Conservation (phyloP, 2,888 invertebrate species). For the Caenorhabditis wallacei region DNA sequence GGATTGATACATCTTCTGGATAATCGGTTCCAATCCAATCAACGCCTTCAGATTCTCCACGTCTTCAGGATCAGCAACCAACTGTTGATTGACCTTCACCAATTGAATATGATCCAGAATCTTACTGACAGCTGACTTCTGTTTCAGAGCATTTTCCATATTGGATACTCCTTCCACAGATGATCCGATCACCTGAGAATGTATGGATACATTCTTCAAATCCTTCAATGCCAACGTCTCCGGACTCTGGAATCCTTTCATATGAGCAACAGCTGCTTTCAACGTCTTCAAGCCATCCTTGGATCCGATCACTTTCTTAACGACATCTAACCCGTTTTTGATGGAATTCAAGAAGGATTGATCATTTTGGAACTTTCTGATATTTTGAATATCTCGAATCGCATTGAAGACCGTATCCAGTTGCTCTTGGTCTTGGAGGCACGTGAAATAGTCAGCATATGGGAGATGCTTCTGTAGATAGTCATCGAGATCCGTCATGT, state of each 20-base stretch:
- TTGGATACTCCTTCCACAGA: slow-evolving; percentile 1
- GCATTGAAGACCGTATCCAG: not conserved
- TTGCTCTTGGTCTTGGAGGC: not conserved
- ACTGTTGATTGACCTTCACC: not conserved
- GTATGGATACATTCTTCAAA: not conserved
- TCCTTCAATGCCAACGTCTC: not conserved
- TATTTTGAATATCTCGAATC: not conserved
- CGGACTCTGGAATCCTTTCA: not conserved
- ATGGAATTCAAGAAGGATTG: not conserved
- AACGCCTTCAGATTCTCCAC: not conserved
- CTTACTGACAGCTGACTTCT: not conserved
- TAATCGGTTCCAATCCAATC: not conserved
- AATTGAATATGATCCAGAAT: not conserved
- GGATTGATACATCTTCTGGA: not conserved
- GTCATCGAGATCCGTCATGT: not conserved
- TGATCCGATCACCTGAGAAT: slow-evolving; percentile 12
- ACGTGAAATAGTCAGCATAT: not conserved
- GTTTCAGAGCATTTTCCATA: not conserved
- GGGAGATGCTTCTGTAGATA: not conserved
- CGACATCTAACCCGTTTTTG: not conserved
- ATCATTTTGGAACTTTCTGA: not conserved
- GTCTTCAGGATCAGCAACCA: slow-evolving; percentile 5
- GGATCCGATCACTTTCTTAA: not conserved
- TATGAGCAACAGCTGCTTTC: not conserved
- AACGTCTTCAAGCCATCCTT: not conserved